Evolutionary conservation across 2,888 invertebrate species (phyloP).

Genomic region (Drosophila longiperda): DNA sequence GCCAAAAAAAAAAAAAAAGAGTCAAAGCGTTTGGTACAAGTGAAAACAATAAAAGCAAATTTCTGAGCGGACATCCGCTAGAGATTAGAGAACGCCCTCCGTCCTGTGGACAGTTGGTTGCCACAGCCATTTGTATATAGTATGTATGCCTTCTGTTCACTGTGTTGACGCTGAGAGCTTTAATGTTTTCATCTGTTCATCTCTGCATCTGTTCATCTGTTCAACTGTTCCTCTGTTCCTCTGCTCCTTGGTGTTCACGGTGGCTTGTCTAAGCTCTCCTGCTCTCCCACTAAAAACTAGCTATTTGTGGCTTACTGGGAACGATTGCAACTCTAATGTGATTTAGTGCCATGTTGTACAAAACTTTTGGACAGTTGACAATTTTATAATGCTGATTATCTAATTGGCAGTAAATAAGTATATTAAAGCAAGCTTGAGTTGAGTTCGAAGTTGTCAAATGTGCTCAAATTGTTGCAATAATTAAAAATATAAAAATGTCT

Average conservation of each 20-base stretch:
- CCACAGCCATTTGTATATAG: conserved; percentile 18
- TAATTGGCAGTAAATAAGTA: neutral
- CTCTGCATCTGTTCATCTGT: too few relatives aligned
- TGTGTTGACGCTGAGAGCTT: conserved; percentile 18
- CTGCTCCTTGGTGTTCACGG: neutral
- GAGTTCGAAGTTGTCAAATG: neutral
- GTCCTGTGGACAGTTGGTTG: conserved; percentile 91
- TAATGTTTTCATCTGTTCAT: conserved; percentile 7
- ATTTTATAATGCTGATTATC: neutral
- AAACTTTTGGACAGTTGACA: neutral
- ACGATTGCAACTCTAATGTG: neutral
- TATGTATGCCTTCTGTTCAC: conserved; percentile 10
- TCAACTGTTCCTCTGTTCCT: too few relatives aligned
- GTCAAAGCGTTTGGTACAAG: conserved; percentile 29
- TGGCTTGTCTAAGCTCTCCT: neutral
- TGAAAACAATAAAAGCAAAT: conserved; percentile 78
- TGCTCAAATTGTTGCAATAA: neutral
- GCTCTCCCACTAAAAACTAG: neutral
- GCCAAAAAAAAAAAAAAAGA: conserved; percentile 27
- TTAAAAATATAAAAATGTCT: neutral
- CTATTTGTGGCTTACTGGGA: neutral
- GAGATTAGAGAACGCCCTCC: conserved; percentile 64
- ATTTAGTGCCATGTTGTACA: neutral
- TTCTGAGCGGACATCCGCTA: conserved; percentile 71
- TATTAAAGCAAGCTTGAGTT: neutral